Evolutionary conservation across 2,797 vertebrate genomes (phyloP), one percentile per base, ranked within the genome.

Genomic region (Sebastes nivosus): DNA sequence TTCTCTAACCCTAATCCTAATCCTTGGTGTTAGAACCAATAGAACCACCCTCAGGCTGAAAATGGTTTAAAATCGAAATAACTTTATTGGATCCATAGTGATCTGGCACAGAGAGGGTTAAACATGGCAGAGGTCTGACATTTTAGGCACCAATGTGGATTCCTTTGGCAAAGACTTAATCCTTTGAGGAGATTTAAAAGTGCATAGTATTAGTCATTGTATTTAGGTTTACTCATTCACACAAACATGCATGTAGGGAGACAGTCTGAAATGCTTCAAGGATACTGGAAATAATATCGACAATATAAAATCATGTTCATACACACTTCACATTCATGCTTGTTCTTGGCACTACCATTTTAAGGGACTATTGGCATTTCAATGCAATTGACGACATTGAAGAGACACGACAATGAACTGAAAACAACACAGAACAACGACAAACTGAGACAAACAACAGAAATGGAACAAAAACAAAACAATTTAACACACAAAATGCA

Each of bases 51-150:
- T 89, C 88, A 92, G 89, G 87, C 92, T 78, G 79, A 65, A 88
- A 87, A 80, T 83, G 34, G 73, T 92, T 93, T 86, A 71, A 46
- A 91, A 88, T 88, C n/a, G 74, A 90, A 91, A 92, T 18, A 93
- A 65, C 91, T 95, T 95, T 93, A 96, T 94, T 95, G 89, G 90
- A 93, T 94, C 93, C 81, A 91, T 91, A 77, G 72, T 78, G 74
- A 82, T 89, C 80, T 93, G 88, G 86, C 88, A 91, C 89, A 93
- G 79, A 89, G 85, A 92, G 83, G 81, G 82, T 87, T 84, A 89
- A 90, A 94, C 90, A 94, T 83, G 90, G 93, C 81, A 89, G 91
- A 91, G 75, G 69, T 88, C 87, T 83, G 82, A 91, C 91, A 93
- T 74, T 88, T 82, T 84, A 95, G 95, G 95, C 95, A 95, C 93